Evolutionary conservation across 1,140 invertebrate species (phyloP).

Genomic region (Leptopilina boulardi): DNA sequence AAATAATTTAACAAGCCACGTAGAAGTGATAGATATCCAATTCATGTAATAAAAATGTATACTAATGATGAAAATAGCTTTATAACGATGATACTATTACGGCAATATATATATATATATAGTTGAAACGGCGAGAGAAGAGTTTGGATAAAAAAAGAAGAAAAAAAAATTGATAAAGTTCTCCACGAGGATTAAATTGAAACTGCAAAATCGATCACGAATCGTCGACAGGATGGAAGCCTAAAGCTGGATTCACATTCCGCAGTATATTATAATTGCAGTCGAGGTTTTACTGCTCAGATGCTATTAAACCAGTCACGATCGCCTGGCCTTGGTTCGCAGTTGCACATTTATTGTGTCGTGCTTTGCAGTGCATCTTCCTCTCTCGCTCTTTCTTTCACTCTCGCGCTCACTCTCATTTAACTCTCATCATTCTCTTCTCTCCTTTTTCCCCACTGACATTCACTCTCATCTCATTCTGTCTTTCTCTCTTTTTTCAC

Average conservation of each 20-base stretch:
- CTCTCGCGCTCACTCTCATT: neutral
- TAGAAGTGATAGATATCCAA: neutral
- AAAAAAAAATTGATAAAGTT: neutral
- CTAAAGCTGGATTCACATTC: slow-evolving; percentile 63
- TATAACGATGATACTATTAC: neutral
- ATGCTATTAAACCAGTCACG: slow-evolving; percentile 71
- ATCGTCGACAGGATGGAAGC: slow-evolving; percentile 48
- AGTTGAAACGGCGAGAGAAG: neutral
- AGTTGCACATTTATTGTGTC: slow-evolving; percentile 67
- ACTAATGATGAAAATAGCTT: slow-evolving; percentile 3
- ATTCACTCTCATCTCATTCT: slow-evolving; percentile 26
- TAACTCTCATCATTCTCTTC: slow-evolving; percentile 39
- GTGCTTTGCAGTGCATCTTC: slow-evolving; percentile 53
- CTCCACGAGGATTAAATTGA: neutral
- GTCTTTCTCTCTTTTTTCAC: neutral
- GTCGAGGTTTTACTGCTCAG: slow-evolving; percentile 58
- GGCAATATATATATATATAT: neutral
- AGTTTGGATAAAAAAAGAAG: neutral
- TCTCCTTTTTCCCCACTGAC: slow-evolving; percentile 9
- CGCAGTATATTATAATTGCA: slow-evolving; percentile 68
- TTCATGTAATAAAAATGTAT: slow-evolving; percentile 7
- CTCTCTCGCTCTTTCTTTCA: slow-evolving; percentile 49
- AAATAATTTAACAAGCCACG: neutral
- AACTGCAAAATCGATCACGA: slow-evolving; percentile 35
- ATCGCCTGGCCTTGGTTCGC: slow-evolving; percentile 69